Percentiles rank a stretch among this genome's conserved stretches.
These are phyloP conservation scores for Carposina sasakii DNA, from an alignment of 1,140 invertebrate genomes.

Conservation along the genomic window DNA sequence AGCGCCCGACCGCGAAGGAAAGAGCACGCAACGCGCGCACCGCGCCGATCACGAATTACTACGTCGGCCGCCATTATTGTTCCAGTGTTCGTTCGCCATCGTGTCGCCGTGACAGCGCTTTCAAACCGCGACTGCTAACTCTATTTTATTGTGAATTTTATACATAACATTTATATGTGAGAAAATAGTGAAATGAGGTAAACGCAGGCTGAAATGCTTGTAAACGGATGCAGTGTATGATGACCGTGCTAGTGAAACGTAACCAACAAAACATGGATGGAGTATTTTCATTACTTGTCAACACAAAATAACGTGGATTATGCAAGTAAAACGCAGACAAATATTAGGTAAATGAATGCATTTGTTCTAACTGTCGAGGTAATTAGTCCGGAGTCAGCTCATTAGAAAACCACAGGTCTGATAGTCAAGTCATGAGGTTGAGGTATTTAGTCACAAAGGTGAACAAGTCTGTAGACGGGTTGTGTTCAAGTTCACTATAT, in stretches of 20 bases:
- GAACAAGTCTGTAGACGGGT: too few species aligned
- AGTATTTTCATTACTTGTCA: constrained; percentile 58
- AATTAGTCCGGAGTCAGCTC: too few species aligned
- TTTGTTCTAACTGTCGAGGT: too few species aligned
- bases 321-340: constrained; percentile 65
- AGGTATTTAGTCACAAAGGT: too few species aligned
- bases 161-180: constrained; percentile 57
- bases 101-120: constrained; percentile 62
- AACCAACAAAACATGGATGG: constrained; percentile 43
- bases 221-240: too few species aligned
- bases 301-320: constrained; percentile 66
- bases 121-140: constrained; percentile 41
- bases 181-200: too few species aligned
- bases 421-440: too few species aligned
- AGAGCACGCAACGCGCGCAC: constrained; percentile 50
- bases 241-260: too few species aligned
- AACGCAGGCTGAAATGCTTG: too few species aligned
- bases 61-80: constrained; percentile 58
- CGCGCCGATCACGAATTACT: too few species aligned
- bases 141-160: constrained; percentile 64
- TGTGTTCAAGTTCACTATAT: too few species aligned
- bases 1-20: constrained; percentile 19
- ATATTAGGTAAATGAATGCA: constrained; percentile 60
- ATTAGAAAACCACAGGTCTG: too few species aligned
- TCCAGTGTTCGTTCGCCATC: constrained; percentile 56